Percentiles rank a stretch among this genome's conserved stretches.
These are phyloP conservation scores for Capromys pilorides DNA, from an alignment of 2,797 vertebrate species.

Conservation along the genomic window DNA sequence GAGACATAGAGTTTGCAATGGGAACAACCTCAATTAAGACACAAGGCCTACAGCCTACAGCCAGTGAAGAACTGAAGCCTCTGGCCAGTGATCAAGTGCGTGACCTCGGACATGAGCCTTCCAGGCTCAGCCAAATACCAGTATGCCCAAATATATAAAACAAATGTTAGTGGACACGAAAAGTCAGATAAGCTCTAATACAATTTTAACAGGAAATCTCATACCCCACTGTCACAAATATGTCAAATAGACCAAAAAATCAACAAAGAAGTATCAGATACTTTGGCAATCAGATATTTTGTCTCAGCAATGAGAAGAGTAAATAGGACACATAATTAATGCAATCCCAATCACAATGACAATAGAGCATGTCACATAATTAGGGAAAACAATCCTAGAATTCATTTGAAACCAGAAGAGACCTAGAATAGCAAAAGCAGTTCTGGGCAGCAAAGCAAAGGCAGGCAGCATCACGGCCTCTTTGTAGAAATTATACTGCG, in stretches of 20 bases:
- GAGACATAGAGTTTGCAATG: background rate
- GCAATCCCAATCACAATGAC: too few relatives aligned
- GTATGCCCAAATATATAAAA: background rate
- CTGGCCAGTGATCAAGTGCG: background rate
- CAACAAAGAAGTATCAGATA: background rate
- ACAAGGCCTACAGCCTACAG: background rate
- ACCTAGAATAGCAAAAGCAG: background rate
- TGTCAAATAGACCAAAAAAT: background rate
- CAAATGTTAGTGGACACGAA: background rate
- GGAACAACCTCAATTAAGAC: conserved; percentile 18
- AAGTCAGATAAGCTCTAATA: background rate
- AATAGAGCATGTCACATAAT: background rate
- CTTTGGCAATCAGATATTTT: background rate
- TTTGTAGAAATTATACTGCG: background rate
- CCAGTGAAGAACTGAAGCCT: background rate
- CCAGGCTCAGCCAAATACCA: background rate
- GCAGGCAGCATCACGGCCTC: background rate
- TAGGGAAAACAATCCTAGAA: background rate
- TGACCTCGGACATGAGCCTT: background rate
- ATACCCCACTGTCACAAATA: background rate
- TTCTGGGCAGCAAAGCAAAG: background rate
- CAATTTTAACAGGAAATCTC: background rate
- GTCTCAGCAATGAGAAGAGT: background rate
- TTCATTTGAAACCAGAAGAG: background rate
- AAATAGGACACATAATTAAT: too few relatives aligned